Conservation (phyloP, 2,113 vertebrate genomes). For the Solea solea region DNA sequence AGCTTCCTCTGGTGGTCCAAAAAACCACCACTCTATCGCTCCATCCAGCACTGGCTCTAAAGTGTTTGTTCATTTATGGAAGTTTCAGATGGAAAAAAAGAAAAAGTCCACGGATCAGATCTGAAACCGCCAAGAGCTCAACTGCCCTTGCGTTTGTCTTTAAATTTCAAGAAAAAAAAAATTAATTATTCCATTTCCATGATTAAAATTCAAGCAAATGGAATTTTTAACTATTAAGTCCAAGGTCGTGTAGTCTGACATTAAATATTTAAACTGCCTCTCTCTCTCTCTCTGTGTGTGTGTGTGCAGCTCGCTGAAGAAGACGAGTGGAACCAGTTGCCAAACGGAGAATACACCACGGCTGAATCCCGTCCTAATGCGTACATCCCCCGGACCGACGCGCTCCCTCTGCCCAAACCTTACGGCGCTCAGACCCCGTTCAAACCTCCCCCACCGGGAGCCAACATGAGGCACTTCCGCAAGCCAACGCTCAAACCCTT, state of each 20-base stretch:
- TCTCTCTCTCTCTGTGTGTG: conserved; percentile 41
- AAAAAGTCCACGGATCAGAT: neutral
- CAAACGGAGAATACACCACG: conserved; percentile 73
- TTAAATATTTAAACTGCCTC: conserved; percentile 52
- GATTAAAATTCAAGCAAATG: conserved; percentile 47
- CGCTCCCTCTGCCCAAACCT: conserved; percentile 84
- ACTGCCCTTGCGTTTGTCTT: conserved; percentile 21
- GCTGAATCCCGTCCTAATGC: conserved; percentile 84
- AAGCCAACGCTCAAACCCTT: conserved; percentile 75
- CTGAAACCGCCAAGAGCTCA: conserved; percentile 15
- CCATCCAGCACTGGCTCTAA: no score
- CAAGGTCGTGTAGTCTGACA: conserved; percentile 43
- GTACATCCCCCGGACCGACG: conserved; percentile 78
- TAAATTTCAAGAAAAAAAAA: conserved; percentile 11
- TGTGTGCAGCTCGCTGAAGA: conserved; percentile 76
- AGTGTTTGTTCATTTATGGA: no score
- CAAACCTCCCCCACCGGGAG: conserved; percentile 81
- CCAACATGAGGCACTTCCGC: conserved; percentile 85
- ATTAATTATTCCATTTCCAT: conserved; percentile 53
- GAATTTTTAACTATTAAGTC: conserved; percentile 30
- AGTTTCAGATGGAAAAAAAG: conserved; percentile 1
- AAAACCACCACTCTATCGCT: no score
- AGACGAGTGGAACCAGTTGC: conserved; percentile 72
- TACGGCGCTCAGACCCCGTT: conserved; percentile 86
- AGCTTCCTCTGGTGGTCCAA: no score